phyloP scores from a whole-genome alignment of 1,140 invertebrate species.

The Drosophila eugracilis region DNA sequence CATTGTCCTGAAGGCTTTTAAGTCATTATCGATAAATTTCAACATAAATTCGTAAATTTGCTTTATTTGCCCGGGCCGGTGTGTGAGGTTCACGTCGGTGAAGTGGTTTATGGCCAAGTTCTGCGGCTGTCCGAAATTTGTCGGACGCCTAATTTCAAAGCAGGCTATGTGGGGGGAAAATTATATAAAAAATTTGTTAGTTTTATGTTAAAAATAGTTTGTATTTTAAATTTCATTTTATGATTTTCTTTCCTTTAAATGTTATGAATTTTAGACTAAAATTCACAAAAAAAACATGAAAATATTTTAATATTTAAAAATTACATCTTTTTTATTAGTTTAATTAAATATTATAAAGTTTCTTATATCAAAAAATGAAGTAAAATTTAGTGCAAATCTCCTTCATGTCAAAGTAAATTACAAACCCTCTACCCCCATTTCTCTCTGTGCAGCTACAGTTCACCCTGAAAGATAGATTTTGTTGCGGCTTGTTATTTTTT shows the following conservation, averaged over 20 bases:
- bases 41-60: conserved; percentile 84
- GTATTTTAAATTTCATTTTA: too few relatives aligned
- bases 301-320: too few relatives aligned
- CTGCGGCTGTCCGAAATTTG: conserved; percentile 53
- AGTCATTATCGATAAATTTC: conserved; percentile 85
- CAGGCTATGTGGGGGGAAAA: conserved; percentile 11
- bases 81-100: conserved; percentile 41
- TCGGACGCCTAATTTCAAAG: conserved; percentile 64
- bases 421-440: background rate
- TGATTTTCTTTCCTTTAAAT: too few relatives aligned
- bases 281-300: too few relatives aligned
- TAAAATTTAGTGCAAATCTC: background rate
- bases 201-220: background rate
- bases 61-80: conserved; percentile 73
- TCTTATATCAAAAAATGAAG: too few relatives aligned
- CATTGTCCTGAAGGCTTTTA: conserved; percentile 85
- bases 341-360: too few relatives aligned
- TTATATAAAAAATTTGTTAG: background rate
- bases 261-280: background rate
- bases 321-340: too few relatives aligned
- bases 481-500: conserved; percentile 52
- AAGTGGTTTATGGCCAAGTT: conserved; percentile 45
- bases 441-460: background rate
- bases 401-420: background rate
- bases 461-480: conserved; percentile 9